phyloP scores from a whole-genome alignment of 1,140 invertebrate species.

The Onthophagus taurus region DNA sequence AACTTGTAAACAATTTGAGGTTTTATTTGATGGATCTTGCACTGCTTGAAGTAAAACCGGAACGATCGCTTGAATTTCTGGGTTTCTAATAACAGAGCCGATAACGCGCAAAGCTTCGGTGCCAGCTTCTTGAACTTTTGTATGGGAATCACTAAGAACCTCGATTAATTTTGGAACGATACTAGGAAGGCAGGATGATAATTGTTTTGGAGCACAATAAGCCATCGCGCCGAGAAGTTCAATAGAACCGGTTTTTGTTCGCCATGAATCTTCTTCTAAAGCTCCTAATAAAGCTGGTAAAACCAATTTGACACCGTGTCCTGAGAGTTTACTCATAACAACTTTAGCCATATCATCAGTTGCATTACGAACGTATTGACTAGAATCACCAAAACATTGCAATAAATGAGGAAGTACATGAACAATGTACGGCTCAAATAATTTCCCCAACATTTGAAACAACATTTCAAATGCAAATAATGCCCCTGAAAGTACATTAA shows the following conservation, averaged over 20 bases:
- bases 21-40: slow-evolving; percentile 95
- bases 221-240: slow-evolving; percentile 96
- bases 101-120: slow-evolving; percentile 93
- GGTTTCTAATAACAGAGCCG: slow-evolving; percentile 95
- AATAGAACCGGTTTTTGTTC: slow-evolving; percentile 95
- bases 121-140: slow-evolving; percentile 95
- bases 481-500: slow-evolving; percentile 51
- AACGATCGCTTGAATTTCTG: slow-evolving; percentile 96
- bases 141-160: slow-evolving; percentile 94
- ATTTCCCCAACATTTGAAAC: slow-evolving; percentile 84
- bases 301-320: slow-evolving; percentile 95
- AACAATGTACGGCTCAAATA: slow-evolving; percentile 98
- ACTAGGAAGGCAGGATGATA: slow-evolving; percentile 93
- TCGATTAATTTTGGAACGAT: slow-evolving; percentile 98
- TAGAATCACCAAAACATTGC: slow-evolving; percentile 91
- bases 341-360: slow-evolving; percentile 91
- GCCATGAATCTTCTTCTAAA: slow-evolving; percentile 95
- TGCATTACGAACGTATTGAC: slow-evolving; percentile 82
- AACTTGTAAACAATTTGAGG: slow-evolving; percentile 82
- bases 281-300: slow-evolving; percentile 84
- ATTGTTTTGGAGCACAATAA: slow-evolving; percentile 95
- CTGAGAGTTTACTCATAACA: slow-evolving; percentile 93
- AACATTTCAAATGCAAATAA: slow-evolving; percentile 97
- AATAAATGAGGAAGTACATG: slow-evolving; percentile 92
- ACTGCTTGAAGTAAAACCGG: slow-evolving; percentile 85